Evolutionary conservation across 2,113 vertebrate species (phyloP), one percentile per base, ranked within the genome.

Genomic region (Alligator mississippiensis): DNA sequence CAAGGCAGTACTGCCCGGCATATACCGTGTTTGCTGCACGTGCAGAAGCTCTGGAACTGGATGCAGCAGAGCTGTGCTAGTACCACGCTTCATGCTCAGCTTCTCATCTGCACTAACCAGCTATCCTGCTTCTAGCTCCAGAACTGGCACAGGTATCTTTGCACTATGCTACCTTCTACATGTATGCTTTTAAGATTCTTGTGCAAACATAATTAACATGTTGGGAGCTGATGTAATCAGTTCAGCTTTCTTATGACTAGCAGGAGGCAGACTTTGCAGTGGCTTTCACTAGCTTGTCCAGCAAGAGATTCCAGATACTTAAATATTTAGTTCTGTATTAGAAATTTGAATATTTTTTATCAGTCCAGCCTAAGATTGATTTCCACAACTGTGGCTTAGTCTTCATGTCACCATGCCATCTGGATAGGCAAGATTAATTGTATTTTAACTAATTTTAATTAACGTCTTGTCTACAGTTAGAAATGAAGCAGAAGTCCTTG

Each of bases 401-500:
- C n/a, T 81, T 81, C 38, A 60, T 87, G 75, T 47, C 87, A 58
- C 77, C 54, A 81, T 94, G 30, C 30, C 89, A 9, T 86, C n/a
- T 84, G 77, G 72, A 34, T 25, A 11, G 38, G 14, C 12, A 47
- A 54, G 25, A 25, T 9, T 34, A 30, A 21, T 85, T 17, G 21
- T 28, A 19, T 94, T 95, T 92, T 95, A 96, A 97, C 90, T 94
- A 2, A 88, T 77, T 82, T 93, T 83, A 34, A 18, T 92, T 90
- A 88, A 95, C 88, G 0, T 96, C 94, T 79, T 98, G 80, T 95
- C 94, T 94, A 1, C 97, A 99, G 99, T 94, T 99, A 98, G 99
- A 99, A 98, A 99, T 99, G 99, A 99, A 99, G 91, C 99, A 99
- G 96, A 98, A 98, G 93, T 99, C 98, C 87, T 95, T 99, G 18